Conservation (phyloP, 2,888 invertebrate species). For the Drosophila mimetica region DNA sequence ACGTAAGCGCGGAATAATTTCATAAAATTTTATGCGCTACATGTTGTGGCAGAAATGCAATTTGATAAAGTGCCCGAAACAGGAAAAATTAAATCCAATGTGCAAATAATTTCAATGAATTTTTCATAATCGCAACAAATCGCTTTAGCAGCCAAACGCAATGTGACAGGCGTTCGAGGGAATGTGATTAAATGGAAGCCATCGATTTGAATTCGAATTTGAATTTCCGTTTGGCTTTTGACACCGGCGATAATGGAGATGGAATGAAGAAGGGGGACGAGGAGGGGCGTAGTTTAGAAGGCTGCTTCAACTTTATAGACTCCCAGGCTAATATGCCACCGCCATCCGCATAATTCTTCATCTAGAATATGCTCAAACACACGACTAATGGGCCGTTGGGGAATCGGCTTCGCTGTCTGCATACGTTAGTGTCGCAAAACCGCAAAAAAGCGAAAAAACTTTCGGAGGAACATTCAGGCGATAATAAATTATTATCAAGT, state of each 20-base stretch:
- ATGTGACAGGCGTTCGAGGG: conserved; percentile 6
- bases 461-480: conserved; percentile 46
- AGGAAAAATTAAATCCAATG: conserved; percentile 45
- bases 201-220: conserved; percentile 15
- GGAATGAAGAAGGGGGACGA: not conserved
- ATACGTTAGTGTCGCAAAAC: conserved; percentile 45
- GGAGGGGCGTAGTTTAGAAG: conserved; percentile 1
- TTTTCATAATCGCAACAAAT: conserved; percentile 37
- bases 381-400: conserved; percentile 76
- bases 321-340: conserved; percentile 15
- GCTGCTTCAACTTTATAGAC: conserved; percentile 24
- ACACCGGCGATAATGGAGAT: conserved; percentile 4
- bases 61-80: conserved; percentile 66
- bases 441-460: conserved; percentile 29
- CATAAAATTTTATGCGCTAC: conserved; percentile 68
- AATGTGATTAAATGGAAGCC: conserved; percentile 34
- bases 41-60: conserved; percentile 46
- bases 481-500: conserved; percentile 81
- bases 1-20: conserved; percentile 58
- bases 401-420: conserved; percentile 51
- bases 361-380: conserved; percentile 70
- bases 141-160: conserved; percentile 14
- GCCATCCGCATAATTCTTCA: conserved; percentile 73
- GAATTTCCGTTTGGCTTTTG: conserved; percentile 12
- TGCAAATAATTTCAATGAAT: conserved; percentile 46